Conservation (phyloP, 2,888 invertebrate species). For the Pseudococcus longispinus region DNA sequence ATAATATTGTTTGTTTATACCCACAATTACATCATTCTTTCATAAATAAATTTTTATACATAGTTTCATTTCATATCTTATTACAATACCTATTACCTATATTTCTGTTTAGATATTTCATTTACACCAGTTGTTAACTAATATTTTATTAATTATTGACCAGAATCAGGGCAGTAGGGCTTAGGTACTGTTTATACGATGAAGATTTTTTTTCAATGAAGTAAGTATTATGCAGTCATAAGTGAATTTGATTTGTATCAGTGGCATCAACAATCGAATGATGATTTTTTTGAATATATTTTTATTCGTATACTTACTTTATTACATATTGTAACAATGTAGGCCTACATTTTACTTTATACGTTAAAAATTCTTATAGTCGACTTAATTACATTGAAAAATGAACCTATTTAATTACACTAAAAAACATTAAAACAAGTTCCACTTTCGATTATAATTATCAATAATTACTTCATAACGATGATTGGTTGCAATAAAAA, state of each 20-base stretch:
- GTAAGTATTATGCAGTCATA: background rate
- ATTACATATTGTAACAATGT: background rate
- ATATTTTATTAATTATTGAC: too few relatives aligned
- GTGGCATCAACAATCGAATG: background rate
- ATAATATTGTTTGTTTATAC: too few relatives aligned
- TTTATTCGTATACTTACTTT: background rate
- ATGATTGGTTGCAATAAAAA: conserved; percentile 4
- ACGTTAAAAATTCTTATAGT: background rate
- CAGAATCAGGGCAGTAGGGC: too few relatives aligned
- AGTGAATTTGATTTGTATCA: too few relatives aligned
- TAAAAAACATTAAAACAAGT: conserved; percentile 19
- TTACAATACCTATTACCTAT: too few relatives aligned
- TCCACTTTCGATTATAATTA: conserved; percentile 13
- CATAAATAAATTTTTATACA: too few relatives aligned
- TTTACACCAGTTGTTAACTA: too few relatives aligned
- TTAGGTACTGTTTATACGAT: too few relatives aligned
- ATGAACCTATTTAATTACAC: background rate
- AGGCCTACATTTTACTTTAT: background rate
- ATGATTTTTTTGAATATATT: background rate
- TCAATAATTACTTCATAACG: conserved; percentile 24
- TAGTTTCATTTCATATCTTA: too few relatives aligned
- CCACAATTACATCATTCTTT: too few relatives aligned
- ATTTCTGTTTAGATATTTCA: too few relatives aligned
- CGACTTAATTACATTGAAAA: background rate
- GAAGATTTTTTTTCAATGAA: too few relatives aligned